Evolutionary conservation across 2,113 vertebrate species (phyloP), one percentile per base, ranked within the genome.

Genomic region (Uria lomvia): DNA sequence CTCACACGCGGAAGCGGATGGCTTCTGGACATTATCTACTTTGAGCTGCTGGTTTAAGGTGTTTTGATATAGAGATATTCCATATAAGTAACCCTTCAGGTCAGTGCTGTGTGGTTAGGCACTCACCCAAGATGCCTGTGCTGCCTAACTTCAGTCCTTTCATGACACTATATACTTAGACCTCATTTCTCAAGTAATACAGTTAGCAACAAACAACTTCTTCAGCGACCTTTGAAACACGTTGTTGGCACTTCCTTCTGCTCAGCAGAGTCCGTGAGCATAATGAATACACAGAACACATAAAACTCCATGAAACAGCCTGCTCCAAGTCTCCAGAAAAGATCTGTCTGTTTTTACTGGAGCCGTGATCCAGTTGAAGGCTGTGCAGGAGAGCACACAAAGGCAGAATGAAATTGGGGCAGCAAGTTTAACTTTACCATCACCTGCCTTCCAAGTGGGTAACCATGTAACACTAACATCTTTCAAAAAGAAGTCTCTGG

Each of bases 161-260:
- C 20, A 0, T 29, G 42, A 21, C 0, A n/a, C 32, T 5, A 12
- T 6, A 34, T 10, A 47, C n/a, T 53, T 4, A 29, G 19, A 13
- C 34, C 27, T 72, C 18, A 15, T 38, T 56, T 49, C 73, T 76
- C 58, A 40, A n/a, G 32, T 22, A 65, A 45, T 13, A 47, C 19
- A 65, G 27, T 47, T 55, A 74, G 27, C n/a, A 24, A 68, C 56
- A 90, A 87, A 68, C 32, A 63, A 42, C 53, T 36, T 62, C 45
- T 68, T 19, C 19, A 1, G 45, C 36, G 79, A 42, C 42, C 23
- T 80, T 47, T 75, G 26, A 56, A 71, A 71, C 11, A 4, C 12
- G 27, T 50, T 15, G 24, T 40, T 53, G 43, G 63, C 38, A 32
- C 49, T 87, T 86, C 38, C n/a, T 68, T 72, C 63, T 87, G 18